A percentile compares a stretch with the other conserved stretches of the same genome.
Conservation (phyloP, 2,888 invertebrate species). For the Scaptomyza reducta region DNA sequence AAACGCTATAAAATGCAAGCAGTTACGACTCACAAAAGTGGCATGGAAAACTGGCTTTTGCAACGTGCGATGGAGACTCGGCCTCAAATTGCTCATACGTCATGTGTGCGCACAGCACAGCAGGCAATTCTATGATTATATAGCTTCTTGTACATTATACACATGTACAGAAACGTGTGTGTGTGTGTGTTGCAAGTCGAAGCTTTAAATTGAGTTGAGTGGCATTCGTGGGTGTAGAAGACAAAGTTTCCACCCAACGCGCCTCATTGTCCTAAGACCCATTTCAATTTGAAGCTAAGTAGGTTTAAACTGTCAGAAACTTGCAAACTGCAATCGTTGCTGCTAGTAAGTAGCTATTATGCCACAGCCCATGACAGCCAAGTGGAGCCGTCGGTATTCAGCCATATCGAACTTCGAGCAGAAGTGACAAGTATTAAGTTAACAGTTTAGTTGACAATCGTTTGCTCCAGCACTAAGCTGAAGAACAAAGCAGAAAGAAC, state of each 20-base stretch:
- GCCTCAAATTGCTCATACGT: conserved; percentile 60
- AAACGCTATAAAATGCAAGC: conserved; percentile 78
- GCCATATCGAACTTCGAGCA: neutral
- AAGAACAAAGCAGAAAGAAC: too few species aligned
- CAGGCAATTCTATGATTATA: conserved; percentile 32
- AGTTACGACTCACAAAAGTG: conserved; percentile 65
- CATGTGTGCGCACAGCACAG: conserved; percentile 50
- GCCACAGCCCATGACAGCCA: neutral
- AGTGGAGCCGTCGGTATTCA: neutral
- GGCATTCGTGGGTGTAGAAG: conserved; percentile 7
- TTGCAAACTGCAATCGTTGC: conserved; percentile 27
- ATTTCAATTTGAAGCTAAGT: conserved; percentile 55
- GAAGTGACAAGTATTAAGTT: conserved; percentile 7
- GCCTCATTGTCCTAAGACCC: conserved; percentile 32
- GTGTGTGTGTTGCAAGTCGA: conserved; percentile 19
- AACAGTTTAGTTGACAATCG: conserved; percentile 12
- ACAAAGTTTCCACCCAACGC: conserved; percentile 38
- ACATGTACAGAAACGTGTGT: neutral
- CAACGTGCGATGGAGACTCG: conserved; percentile 17
- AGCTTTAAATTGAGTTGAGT: conserved; percentile 57
- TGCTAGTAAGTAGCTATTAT: neutral
- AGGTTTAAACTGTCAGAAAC: conserved; percentile 53
- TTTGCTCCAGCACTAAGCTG: conserved; percentile 6
- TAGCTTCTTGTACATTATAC: neutral
- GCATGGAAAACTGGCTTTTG: conserved; percentile 37